Base-by-base conservation (phyloP, 2,113 vertebrate genomes). In the Gobiocypris rarus region DNA sequence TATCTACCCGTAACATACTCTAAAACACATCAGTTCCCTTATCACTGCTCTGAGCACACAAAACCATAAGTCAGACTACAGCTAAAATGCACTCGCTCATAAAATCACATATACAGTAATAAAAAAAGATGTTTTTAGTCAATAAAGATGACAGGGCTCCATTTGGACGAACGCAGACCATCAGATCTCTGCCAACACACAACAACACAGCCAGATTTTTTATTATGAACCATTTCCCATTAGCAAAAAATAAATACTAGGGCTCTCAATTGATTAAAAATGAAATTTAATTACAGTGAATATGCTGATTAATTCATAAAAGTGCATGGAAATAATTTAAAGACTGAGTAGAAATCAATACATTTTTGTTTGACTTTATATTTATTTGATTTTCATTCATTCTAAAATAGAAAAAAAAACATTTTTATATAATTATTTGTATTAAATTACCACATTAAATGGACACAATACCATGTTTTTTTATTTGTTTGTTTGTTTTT, bases 1-100 rank as follows among this genome's bases (percentile, higher is more conserved):
- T 83, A 58, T 85, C 48, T 86, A 17, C 54, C 69, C 59, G 19
- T 87, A 63, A 82, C 75, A 83, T 59, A 79, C 45, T 79, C 82
- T 75, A 54, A 77, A 76, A 84, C 82, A 84, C 70, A 81, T 76
- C 75, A 52, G 31, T 75, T 86, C 38, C 10, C 34, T 52, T 75
- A 67, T 75, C 48, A 24, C 48, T 14, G 59, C 41, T 69, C 19
- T 3, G 31, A 65, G 28, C 41, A 4, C 67, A 70, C 65, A 75
- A 50, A 63, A 31, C 24, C 58, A 83, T 59, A 75, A 48, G 48
- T 52, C 58, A 43, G 54, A 70, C 38, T 41, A 17, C 31, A 41
- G 26, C 58, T 41, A 17, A 56, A 43, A 50, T n/a, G 63, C 34
- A 1, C 9, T 59, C 50, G n/a, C 67, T 61, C 61, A 71, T 43